These are phyloP conservation scores for Cuculus canorus DNA, from an alignment of 2,797 vertebrate species.

Conservation along the genomic window DNA sequence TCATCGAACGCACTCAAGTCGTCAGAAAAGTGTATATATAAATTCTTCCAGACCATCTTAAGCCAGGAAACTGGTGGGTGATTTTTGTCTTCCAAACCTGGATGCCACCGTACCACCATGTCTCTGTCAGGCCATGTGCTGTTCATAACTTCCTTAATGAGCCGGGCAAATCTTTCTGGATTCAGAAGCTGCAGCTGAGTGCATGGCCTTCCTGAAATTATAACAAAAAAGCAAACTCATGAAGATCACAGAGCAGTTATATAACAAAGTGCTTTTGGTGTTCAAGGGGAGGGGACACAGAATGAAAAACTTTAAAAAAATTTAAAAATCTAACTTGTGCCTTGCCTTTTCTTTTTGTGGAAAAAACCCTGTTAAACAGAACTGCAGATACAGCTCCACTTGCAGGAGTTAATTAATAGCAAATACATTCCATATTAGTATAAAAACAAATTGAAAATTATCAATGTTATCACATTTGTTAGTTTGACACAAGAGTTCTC, in stretches of 20 bases:
- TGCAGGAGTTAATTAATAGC: slow-evolving; percentile 19
- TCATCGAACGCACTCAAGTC: slow-evolving; percentile 94
- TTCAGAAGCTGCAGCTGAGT: slow-evolving; percentile 94
- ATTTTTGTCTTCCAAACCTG: slow-evolving; percentile 85
- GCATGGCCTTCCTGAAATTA: slow-evolving; percentile 90
- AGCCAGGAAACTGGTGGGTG: slow-evolving; percentile 92
- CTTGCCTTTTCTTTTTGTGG: neutral
- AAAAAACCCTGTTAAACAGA: neutral
- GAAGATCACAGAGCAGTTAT: slow-evolving; percentile 9
- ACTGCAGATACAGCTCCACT: neutral
- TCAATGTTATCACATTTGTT: slow-evolving; percentile 15
- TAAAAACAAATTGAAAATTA: neutral
- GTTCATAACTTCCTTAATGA: slow-evolving; percentile 93
- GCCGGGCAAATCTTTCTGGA: slow-evolving; percentile 91
- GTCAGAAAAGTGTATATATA: slow-evolving; percentile 95
- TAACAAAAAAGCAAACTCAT: slow-evolving; percentile 34
- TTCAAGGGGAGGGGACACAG: neutral
- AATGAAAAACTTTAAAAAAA: neutral
- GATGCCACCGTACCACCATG: slow-evolving; percentile 89
- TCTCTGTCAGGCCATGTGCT: slow-evolving; percentile 89
- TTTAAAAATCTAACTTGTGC: neutral
- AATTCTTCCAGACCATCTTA: slow-evolving; percentile 94
- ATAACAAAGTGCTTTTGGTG: neutral
- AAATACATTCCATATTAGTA: slow-evolving; percentile 54
- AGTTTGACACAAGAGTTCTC: slow-evolving; percentile 15